Conservation (phyloP, 2,113 vertebrate species). For the Emydura subglobosa region DNA sequence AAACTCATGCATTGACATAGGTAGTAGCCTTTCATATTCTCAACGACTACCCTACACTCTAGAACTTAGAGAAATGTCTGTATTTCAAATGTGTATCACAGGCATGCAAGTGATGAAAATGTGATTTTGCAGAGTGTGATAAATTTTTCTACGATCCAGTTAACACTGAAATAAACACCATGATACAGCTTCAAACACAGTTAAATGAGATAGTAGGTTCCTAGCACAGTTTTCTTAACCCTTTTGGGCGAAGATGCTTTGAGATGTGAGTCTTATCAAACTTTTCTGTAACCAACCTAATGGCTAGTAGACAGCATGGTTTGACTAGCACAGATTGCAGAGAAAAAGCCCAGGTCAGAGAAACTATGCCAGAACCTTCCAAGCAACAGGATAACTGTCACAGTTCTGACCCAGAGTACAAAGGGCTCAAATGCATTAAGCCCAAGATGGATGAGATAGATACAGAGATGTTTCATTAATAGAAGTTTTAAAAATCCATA, state of each 20-base stretch:
- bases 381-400: neutral
- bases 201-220: neutral
- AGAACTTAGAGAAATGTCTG: neutral
- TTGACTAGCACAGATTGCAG: neutral
- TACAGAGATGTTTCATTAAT: neutral
- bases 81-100: neutral
- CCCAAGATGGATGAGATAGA: neutral
- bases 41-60: neutral
- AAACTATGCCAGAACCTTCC: neutral
- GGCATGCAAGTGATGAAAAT: neutral
- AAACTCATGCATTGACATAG: neutral
- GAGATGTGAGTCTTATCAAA: neutral
- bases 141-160: neutral
- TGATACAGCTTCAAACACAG: neutral
- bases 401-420: neutral
- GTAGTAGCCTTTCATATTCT: neutral
- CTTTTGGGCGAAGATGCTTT: neutral
- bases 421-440: neutral
- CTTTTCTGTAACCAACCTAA: neutral
- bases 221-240: neutral
- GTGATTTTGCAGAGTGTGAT: accelerated
- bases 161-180: neutral
- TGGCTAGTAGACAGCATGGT: neutral
- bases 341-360: neutral
- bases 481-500: no score